Percentiles rank a stretch among this genome's conserved stretches.
These are phyloP conservation scores for Cryptophagus acutangulus DNA, from an alignment of 2,888 invertebrate genomes.

Conservation along the genomic window DNA sequence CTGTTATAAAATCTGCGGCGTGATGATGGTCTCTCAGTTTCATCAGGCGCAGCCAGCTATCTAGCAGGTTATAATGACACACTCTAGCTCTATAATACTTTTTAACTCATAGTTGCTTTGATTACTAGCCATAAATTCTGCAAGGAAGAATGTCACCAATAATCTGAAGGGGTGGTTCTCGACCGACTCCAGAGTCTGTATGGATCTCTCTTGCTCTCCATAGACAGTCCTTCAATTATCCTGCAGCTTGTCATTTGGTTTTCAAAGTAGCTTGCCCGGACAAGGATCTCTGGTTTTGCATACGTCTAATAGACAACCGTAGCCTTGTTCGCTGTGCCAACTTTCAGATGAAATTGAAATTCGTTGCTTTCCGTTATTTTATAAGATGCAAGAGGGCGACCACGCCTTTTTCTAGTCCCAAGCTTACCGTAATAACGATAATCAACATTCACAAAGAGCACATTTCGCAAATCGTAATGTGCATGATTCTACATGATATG, in stretches of 20 bases:
- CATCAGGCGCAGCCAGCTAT: neutral
- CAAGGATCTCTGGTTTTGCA: constrained; percentile 28
- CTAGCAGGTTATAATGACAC: constrained; percentile 16
- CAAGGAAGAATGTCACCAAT: constrained; percentile 27
- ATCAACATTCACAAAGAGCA: too few species aligned
- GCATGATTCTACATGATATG: too few species aligned
- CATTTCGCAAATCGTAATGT: too few species aligned
- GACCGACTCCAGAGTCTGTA: too few species aligned
- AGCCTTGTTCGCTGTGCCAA: constrained; percentile 5
- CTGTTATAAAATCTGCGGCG: constrained; percentile 12
- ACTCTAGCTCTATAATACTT: constrained; percentile 26
- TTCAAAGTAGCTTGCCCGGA: constrained; percentile 33
- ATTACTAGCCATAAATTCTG: constrained; percentile 35
- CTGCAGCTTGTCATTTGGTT: constrained; percentile 39
- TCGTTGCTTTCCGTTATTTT: constrained; percentile 12
- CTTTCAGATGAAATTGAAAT: constrained; percentile 20
- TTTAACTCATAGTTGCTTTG: constrained; percentile 32
- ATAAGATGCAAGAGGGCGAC: constrained; percentile 6
- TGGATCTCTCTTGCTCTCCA: too few species aligned
- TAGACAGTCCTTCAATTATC: constrained; percentile 39
- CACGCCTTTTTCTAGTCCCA: constrained; percentile 11
- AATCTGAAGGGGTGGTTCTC: constrained; percentile 18
- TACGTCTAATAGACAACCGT: constrained; percentile 25
- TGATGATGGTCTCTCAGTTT: constrained; percentile 3
- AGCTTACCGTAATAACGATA: too few species aligned